Conservation (phyloP, 2,888 invertebrate genomes). For the Drosophila longiperda region DNA sequence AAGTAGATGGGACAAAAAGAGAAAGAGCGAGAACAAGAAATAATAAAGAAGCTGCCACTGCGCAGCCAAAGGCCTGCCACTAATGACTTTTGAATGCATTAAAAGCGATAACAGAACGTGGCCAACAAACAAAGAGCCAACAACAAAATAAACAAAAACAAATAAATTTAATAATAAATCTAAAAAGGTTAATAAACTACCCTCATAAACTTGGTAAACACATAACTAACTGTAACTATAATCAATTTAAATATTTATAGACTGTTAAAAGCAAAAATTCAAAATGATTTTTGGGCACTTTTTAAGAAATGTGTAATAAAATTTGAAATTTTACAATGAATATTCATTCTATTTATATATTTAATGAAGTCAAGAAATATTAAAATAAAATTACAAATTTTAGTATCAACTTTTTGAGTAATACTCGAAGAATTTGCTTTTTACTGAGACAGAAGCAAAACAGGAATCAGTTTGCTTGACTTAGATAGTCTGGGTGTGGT, state of each 20-base stretch:
- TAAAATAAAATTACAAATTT: neutral
- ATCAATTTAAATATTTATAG: no score
- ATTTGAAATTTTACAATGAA: neutral
- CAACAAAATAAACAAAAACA: slow-evolving; percentile 21
- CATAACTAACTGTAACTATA: neutral
- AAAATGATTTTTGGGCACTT: neutral
- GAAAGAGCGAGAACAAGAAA: neutral
- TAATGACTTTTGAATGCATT: slow-evolving; percentile 76
- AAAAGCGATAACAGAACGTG: slow-evolving; percentile 41
- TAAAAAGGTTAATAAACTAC: neutral
- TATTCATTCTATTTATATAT: neutral
- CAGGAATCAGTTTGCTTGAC: neutral
- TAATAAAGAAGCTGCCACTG: slow-evolving; percentile 20
- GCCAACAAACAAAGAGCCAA: slow-evolving; percentile 21
- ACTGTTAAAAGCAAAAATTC: no score
- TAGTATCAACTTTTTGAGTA: neutral
- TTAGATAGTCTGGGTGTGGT: neutral
- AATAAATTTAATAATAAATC: neutral
- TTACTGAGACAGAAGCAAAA: neutral
- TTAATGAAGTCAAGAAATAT: neutral
- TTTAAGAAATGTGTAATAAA: neutral
- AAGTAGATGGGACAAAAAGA: neutral
- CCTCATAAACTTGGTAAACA: neutral
- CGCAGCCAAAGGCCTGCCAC: slow-evolving; percentile 58
- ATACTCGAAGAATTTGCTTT: neutral